Conservation (phyloP, 2,113 vertebrate species). For the Rousettus leschenaultii region DNA sequence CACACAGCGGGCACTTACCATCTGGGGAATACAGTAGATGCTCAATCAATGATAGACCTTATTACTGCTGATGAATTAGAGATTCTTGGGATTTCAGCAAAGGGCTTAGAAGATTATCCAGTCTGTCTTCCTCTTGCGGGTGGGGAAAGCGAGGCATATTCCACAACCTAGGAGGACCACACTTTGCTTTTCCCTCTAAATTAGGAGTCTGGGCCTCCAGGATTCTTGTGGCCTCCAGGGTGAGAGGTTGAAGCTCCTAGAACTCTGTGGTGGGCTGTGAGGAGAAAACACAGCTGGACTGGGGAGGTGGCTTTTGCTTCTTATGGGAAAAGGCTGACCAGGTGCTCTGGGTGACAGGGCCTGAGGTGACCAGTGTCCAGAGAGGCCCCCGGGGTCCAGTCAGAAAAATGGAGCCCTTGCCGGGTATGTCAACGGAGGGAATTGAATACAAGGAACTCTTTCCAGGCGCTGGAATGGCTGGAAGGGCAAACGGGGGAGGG, state of each 20-base stretch:
- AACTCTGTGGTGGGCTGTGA: background rate
- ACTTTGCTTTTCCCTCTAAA: background rate
- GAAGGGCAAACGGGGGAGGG: background rate
- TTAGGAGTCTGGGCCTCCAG: background rate
- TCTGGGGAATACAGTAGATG: background rate
- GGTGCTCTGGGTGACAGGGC: background rate
- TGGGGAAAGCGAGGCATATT: background rate
- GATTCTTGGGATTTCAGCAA: background rate
- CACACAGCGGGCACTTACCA: rapidly evolving
- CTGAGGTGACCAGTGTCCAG: background rate
- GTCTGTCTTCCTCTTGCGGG: background rate
- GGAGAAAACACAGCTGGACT: rapidly evolving
- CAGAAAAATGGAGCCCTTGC: background rate
- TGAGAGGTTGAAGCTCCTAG: background rate
- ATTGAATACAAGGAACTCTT: background rate
- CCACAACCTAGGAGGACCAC: background rate
- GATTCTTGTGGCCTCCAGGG: background rate
- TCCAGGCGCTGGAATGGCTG: too few relatives aligned
- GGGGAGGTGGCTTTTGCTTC: background rate
- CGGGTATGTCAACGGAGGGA: background rate
- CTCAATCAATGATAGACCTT: background rate
- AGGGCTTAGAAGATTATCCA: background rate
- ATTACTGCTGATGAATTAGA: background rate
- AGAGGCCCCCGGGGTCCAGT: background rate
- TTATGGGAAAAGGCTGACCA: background rate